phyloP scores from a whole-genome alignment of 2,113 vertebrate species.

The Pterophyllum scalare region DNA sequence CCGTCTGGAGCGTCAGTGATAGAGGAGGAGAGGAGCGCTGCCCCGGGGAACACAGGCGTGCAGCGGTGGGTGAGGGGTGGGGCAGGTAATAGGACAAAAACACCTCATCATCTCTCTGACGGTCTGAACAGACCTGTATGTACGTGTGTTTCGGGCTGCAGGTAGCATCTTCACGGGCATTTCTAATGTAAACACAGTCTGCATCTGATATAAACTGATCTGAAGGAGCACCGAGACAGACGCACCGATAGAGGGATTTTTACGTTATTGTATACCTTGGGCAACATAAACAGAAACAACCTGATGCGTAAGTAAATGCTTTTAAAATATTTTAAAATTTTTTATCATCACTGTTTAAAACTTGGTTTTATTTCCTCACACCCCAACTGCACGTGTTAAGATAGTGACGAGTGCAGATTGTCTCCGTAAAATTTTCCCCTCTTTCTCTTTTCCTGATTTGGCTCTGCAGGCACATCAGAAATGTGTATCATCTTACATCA shows the following conservation, averaged over 20 bases:
- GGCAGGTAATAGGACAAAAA: conserved; percentile 53
- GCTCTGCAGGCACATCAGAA: not conserved
- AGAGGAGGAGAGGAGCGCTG: conserved; percentile 37
- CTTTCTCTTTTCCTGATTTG: not conserved
- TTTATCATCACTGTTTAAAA: not conserved
- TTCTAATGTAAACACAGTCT: not conserved
- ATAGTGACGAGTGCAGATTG: not conserved
- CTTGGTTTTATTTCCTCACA: not conserved
- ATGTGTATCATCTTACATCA: not conserved
- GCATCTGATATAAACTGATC: not conserved
- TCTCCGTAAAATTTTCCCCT: not conserved
- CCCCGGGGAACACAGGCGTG: conserved; percentile 35
- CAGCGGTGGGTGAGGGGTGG: not conserved
- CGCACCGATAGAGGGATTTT: not conserved
- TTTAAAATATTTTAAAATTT: not conserved
- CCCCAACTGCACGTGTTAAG: not conserved
- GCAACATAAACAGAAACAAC: not conserved
- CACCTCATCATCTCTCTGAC: conserved; percentile 56
- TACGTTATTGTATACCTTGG: not conserved
- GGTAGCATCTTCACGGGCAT: conserved; percentile 1
- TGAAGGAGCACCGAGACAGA: not conserved
- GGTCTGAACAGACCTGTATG: conserved; percentile 56
- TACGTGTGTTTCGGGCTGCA: conserved; percentile 7
- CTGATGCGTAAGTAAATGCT: conserved; percentile 60
- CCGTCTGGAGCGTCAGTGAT: conserved; percentile 55